These are phyloP conservation scores for Globicephala melas DNA, from an alignment of 2,113 vertebrate species.

Conservation along the genomic window DNA sequence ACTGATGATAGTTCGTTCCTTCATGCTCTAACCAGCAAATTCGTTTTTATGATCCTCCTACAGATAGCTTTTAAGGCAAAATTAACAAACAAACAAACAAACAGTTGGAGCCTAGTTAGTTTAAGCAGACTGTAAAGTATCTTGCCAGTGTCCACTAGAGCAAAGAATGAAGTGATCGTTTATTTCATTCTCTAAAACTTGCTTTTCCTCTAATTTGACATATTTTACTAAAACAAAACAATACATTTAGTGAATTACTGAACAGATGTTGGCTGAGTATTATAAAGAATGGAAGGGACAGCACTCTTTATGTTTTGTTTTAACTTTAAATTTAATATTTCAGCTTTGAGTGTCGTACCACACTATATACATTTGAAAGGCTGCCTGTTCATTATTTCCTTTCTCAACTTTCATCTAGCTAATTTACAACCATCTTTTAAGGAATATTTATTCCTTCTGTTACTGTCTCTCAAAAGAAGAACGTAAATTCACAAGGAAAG, in stretches of 20 bases:
- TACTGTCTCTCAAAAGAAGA: not conserved
- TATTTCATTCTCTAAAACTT: conserved; percentile 3
- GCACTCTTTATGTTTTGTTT: not conserved
- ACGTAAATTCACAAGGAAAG: not conserved
- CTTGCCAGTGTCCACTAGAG: not conserved
- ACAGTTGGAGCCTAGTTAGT: conserved; percentile 18
- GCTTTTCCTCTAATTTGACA: conserved; percentile 22
- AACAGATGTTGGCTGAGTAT: not conserved
- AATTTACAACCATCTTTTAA: not conserved
- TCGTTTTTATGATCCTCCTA: conserved; percentile 29
- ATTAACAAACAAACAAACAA: not conserved
- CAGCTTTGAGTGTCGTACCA: not conserved
- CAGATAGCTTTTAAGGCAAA: conserved; percentile 18
- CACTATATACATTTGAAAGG: not conserved
- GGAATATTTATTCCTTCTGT: not conserved
- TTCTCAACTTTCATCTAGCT: not conserved
- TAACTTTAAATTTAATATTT: conserved; percentile 5
- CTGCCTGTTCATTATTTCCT: not conserved
- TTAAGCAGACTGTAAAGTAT: conserved; percentile 54
- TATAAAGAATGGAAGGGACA: not conserved
- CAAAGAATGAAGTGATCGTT: not conserved
- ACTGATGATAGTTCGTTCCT: not conserved
- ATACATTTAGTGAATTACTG: not conserved
- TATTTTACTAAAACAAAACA: conserved; percentile 15
- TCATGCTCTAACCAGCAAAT: not conserved